A percentile compares a stretch with the other conserved stretches of the same genome.
Evolutionary conservation across 2,113 vertebrate genomes (phyloP).

Genomic region (Callocephalon fimbriatum): DNA sequence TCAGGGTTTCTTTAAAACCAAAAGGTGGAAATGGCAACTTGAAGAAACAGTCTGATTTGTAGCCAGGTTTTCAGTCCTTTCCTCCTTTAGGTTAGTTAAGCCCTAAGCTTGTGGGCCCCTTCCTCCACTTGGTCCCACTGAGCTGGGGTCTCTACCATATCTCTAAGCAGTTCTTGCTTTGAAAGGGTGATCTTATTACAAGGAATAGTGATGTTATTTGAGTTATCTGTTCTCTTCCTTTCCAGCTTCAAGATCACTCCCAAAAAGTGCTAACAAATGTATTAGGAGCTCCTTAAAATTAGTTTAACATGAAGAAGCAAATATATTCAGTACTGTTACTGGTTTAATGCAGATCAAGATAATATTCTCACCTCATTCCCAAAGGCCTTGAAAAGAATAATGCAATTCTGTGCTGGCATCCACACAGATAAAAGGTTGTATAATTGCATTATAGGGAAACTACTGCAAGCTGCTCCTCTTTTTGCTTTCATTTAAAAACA

Average conservation of each 20-base stretch:
- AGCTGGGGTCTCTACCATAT: neutral
- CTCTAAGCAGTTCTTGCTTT: neutral
- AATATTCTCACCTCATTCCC: slow-evolving; percentile 44
- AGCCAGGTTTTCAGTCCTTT: neutral
- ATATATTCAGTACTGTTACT: slow-evolving; percentile 28
- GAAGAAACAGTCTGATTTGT: neutral
- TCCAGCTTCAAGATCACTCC: neutral
- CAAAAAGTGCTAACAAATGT: slow-evolving; percentile 33
- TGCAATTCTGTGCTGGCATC: neutral
- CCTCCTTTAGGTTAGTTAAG: neutral
- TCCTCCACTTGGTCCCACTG: accelerated
- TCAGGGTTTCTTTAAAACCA: neutral
- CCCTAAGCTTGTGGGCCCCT: neutral
- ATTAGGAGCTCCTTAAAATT: slow-evolving; percentile 41
- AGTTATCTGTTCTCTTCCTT: neutral
- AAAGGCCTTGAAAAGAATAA: slow-evolving; percentile 21
- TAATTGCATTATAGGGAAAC: slow-evolving; percentile 49
- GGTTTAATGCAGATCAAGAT: slow-evolving; percentile 43
- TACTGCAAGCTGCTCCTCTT: slow-evolving; percentile 6
- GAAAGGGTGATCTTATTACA: neutral
- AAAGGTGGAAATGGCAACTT: neutral
- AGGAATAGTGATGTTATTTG: slow-evolving; percentile 10
- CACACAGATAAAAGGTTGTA: slow-evolving; percentile 24
- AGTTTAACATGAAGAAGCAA: slow-evolving; percentile 26
- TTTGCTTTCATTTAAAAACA: slow-evolving; percentile 10